A percentile compares a stretch with the other conserved stretches of the same genome.
These are phyloP conservation scores for Idaea biselata DNA, from an alignment of 2,888 invertebrate species.

Conservation along the genomic window DNA sequence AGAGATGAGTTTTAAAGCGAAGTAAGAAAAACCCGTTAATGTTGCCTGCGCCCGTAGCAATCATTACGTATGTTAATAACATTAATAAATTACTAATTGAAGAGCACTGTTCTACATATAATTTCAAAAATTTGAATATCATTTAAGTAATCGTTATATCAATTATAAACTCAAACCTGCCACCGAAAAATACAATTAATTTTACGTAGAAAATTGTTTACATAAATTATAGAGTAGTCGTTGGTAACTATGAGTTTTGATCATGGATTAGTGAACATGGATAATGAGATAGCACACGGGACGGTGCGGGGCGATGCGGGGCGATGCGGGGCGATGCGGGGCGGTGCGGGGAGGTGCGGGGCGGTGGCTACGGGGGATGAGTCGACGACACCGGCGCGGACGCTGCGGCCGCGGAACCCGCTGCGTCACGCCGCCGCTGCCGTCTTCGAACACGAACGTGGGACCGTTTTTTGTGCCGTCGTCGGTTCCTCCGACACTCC, in stretches of 20 bases:
- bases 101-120: conserved; percentile 32
- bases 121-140: conserved; percentile 32
- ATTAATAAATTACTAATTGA: conserved; percentile 41
- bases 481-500: background rate
- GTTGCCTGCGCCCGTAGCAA: conserved; percentile 18
- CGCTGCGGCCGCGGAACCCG: background rate
- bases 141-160: conserved; percentile 30
- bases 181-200: conserved; percentile 32
- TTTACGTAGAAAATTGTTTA: conserved; percentile 33
- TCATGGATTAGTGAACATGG: background rate
- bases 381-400: background rate
- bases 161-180: conserved; percentile 27
- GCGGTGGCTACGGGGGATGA: background rate
- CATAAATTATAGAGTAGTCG: conserved; percentile 18
- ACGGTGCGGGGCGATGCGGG: background rate
- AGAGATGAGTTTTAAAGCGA: conserved; percentile 1
- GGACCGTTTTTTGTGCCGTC: background rate
- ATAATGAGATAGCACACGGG: background rate
- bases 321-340: background rate
- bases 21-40: background rate
- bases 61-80: conserved; percentile 38
- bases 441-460: background rate
- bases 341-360: background rate
- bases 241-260: background rate
- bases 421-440: background rate